Evolutionary conservation across 2,888 invertebrate genomes (phyloP).

Genomic region (Tenodera sinensis): DNA sequence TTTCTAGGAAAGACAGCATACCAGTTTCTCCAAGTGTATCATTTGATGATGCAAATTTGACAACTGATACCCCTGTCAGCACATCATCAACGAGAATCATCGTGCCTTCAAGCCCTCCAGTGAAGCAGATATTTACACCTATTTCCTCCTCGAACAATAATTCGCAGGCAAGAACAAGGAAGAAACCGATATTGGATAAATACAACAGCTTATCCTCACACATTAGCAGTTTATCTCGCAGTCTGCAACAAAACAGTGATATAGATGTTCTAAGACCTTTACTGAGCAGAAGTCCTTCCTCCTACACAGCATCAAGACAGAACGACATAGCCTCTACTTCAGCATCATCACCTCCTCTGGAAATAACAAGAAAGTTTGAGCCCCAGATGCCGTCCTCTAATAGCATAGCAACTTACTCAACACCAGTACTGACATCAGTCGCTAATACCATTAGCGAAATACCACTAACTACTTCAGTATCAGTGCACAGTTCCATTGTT

Average conservation of each 20-base stretch:
- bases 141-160: not conserved
- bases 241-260: not conserved
- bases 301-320: not conserved
- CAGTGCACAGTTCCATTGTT: not conserved
- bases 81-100: slow-evolving; percentile 9
- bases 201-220: not conserved
- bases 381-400: not conserved
- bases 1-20: not conserved
- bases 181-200: not conserved
- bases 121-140: slow-evolving; percentile 15
- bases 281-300: not conserved
- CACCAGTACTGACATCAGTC: not conserved
- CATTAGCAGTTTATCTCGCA: slow-evolving; percentile 16
- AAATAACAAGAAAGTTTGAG: not conserved
- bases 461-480: not conserved
- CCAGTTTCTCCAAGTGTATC: not conserved
- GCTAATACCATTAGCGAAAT: not conserved
- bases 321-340: not conserved
- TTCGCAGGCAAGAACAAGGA: not conserved
- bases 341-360: not conserved
- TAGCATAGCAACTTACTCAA: not conserved
- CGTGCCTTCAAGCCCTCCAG: slow-evolving; percentile 17
- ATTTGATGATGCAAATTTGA: not conserved
- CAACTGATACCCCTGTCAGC: not conserved
- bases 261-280: not conserved